Evolutionary conservation across 2,888 invertebrate species (phyloP).

Genomic region (Apodemia mormo): DNA sequence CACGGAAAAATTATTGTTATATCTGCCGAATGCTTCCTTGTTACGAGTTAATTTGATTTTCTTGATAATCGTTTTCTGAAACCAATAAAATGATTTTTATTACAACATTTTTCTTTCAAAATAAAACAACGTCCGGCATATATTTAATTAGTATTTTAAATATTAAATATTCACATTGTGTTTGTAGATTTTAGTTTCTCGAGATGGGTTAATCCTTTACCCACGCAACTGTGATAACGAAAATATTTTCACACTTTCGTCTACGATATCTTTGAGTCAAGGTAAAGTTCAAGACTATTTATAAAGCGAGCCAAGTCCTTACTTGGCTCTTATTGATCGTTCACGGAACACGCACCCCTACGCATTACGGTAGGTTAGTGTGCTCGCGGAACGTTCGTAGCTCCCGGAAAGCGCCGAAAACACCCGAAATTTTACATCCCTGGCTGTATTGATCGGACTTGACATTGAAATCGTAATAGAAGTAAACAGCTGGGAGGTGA

Average conservation of each 20-base stretch:
- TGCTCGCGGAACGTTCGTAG: slow-evolving; percentile 63
- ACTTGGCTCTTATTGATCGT: slow-evolving; percentile 74
- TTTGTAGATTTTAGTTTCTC: slow-evolving; percentile 9
- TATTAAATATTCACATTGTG: neutral
- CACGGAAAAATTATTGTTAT: too few species aligned
- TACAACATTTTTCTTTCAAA: too few species aligned
- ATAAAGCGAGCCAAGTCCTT: slow-evolving; percentile 71
- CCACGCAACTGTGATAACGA: slow-evolving; percentile 38
- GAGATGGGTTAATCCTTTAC: slow-evolving; percentile 10
- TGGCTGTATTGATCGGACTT: slow-evolving; percentile 79
- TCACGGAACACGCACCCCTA: slow-evolving; percentile 68
- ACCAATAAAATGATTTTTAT: too few species aligned
- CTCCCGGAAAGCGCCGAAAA: slow-evolving; percentile 74
- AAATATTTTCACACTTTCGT: slow-evolving; percentile 65
- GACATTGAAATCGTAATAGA: slow-evolving; percentile 80
- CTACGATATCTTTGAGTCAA: slow-evolving; percentile 59
- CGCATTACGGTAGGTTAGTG: slow-evolving; percentile 81
- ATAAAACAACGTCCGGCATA: too few species aligned
- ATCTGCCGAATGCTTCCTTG: too few species aligned
- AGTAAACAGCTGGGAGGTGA: slow-evolving; percentile 75
- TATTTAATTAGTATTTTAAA: neutral
- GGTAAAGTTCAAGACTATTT: slow-evolving; percentile 81
- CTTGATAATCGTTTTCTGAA: too few species aligned
- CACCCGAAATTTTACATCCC: slow-evolving; percentile 78
- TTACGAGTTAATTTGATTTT: too few species aligned